A percentile compares a stretch with the other conserved stretches of the same genome.
These are phyloP conservation scores for Pristionchus maxplancki DNA, from an alignment of 2,888 invertebrate species.

Conservation along the genomic window DNA sequence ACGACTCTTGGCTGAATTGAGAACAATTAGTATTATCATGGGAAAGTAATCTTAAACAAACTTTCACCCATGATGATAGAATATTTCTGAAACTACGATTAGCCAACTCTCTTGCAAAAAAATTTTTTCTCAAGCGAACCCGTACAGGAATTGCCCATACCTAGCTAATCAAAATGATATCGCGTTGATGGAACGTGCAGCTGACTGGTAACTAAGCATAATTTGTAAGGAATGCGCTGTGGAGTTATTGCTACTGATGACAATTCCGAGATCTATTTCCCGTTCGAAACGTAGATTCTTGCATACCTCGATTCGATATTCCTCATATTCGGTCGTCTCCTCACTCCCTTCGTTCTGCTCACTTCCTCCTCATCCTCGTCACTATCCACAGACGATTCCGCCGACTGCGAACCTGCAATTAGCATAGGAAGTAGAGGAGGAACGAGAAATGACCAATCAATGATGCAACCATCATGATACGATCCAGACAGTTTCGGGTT, in stretches of 20 bases:
- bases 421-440: too few relatives aligned
- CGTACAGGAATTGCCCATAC: too few relatives aligned
- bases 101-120: too few relatives aligned
- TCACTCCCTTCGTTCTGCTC: neutral
- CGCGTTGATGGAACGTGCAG: too few relatives aligned
- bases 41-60: neutral
- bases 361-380: neutral
- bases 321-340: slow-evolving; percentile 32
- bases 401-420: neutral
- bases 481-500: neutral
- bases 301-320: slow-evolving; percentile 8
- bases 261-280: neutral
- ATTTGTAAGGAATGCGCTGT: too few relatives aligned
- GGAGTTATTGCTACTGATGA: neutral
- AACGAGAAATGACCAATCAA: too few relatives aligned
- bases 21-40: neutral
- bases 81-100: too few relatives aligned
- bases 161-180: too few relatives aligned
- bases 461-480: too few relatives aligned
- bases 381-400: neutral
- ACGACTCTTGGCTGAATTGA: slow-evolving; percentile 7
- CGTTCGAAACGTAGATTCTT: neutral
- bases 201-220: too few relatives aligned
- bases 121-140: too few relatives aligned
- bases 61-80: too few relatives aligned